Conservation (phyloP, 2,113 vertebrate species). For the Dendrocopos noguchii region DNA sequence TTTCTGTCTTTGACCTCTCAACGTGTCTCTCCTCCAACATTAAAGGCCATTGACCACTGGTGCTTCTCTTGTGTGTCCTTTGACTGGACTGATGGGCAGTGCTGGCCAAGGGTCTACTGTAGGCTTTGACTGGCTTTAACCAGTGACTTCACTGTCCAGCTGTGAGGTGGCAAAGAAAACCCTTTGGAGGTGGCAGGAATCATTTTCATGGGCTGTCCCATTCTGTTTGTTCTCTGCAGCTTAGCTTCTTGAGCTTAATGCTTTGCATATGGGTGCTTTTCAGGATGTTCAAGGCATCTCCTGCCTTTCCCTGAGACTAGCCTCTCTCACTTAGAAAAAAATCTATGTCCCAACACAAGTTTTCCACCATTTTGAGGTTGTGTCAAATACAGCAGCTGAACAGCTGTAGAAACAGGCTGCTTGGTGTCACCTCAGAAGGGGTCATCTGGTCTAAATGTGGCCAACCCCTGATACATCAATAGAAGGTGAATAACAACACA, state of each 20-base stretch:
- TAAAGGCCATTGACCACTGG: neutral
- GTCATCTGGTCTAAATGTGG: neutral
- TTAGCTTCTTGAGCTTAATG: neutral
- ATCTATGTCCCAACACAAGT: neutral
- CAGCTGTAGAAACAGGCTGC: neutral
- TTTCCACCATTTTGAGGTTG: neutral
- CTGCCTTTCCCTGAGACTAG: neutral
- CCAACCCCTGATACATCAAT: fast-evolving
- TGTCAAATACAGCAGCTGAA: neutral
- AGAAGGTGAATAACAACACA: neutral
- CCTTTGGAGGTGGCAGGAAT: neutral
- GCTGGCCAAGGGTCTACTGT: neutral
- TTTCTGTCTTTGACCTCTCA: neutral
- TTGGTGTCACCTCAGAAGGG: neutral
- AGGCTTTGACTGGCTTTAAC: neutral
- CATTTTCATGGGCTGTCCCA: neutral
- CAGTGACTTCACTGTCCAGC: neutral
- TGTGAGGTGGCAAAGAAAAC: neutral
- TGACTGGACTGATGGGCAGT: neutral
- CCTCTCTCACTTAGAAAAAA: neutral
- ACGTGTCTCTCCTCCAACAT: neutral
- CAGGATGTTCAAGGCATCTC: neutral
- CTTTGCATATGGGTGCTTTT: neutral
- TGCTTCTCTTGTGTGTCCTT: neutral
- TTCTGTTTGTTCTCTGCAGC: neutral